Percentiles rank a stretch among this genome's conserved stretches.
These are phyloP conservation scores for Megastigmus dorsalis DNA, from an alignment of 2,888 invertebrate genomes.

Conservation along the genomic window DNA sequence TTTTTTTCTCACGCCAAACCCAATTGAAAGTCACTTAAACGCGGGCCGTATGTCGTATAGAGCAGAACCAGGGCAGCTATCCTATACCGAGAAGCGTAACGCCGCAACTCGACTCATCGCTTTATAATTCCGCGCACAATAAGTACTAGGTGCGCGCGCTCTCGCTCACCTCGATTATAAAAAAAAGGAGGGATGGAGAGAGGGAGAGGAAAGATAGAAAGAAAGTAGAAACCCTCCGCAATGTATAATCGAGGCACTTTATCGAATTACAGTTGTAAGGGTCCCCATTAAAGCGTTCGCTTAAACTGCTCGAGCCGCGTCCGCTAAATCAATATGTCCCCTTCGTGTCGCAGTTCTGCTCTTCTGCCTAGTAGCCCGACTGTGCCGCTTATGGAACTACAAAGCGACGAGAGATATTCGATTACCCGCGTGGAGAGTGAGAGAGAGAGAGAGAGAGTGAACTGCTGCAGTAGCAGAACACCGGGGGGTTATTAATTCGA, in stretches of 20 bases:
- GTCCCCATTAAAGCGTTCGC: slow-evolving; percentile 44
- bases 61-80: background rate
- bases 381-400: slow-evolving; percentile 7
- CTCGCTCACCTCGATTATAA: too few relatives aligned
- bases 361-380: too few relatives aligned
- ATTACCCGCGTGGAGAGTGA: slow-evolving; percentile 24
- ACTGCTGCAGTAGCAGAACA: too few relatives aligned
- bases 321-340: slow-evolving; percentile 45
- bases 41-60: slow-evolving; percentile 3
- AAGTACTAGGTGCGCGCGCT: too few relatives aligned
- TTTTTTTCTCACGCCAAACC: too few relatives aligned
- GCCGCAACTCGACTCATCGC: slow-evolving; percentile 14
- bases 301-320: slow-evolving; percentile 26
- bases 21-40: slow-evolving; percentile 49
- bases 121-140: too few relatives aligned
- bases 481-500: slow-evolving; percentile 32
- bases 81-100: background rate
- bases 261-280: slow-evolving; percentile 46
- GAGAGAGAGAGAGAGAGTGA: too few relatives aligned
- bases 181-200: background rate
- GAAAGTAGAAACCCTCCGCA: slow-evolving; percentile 4
- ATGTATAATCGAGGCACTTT: slow-evolving; percentile 30
- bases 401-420: slow-evolving; percentile 47
- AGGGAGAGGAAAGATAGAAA: background rate
- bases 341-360: too few relatives aligned